Evolutionary conservation across 2,888 invertebrate species (phyloP).

Genomic region (Nowickia ferox): DNA sequence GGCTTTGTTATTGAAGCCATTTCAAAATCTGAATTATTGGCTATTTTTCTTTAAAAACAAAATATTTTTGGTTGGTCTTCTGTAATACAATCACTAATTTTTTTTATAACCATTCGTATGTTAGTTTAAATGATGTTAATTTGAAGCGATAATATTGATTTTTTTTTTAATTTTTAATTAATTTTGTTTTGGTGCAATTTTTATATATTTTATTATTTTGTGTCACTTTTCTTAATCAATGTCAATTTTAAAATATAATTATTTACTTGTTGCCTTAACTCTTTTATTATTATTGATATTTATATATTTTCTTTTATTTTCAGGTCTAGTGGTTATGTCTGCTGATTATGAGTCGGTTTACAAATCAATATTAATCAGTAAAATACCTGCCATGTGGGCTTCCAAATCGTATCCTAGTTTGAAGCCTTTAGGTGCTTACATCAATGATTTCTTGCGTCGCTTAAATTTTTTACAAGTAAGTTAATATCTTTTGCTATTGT

Average conservation of each 20-base stretch:
- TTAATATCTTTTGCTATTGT: conserved; percentile 8
- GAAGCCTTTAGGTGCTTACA: conserved; percentile 94
- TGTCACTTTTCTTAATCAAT: conserved; percentile 6
- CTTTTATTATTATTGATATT: conserved; percentile 1
- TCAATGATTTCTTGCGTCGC: conserved; percentile 92
- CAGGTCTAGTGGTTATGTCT: conserved; percentile 94
- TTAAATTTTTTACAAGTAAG: conserved; percentile 92
- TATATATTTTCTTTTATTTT: conserved; percentile 21
- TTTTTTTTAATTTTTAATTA: conserved; percentile 25
- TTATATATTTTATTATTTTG: not conserved
- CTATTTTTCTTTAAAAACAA: not conserved
- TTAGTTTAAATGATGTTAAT: not conserved
- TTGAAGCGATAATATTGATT: conserved; percentile 19
- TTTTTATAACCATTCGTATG: conserved; percentile 49
- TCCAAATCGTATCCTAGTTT: conserved; percentile 94
- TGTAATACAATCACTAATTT: not conserved
- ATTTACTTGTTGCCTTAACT: conserved; percentile 30
- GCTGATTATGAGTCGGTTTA: conserved; percentile 93
- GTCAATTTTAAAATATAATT: not conserved
- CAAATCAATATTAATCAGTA: conserved; percentile 91
- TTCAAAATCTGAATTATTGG: not conserved
- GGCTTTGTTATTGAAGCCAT: conserved; percentile 18
- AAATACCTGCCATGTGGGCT: conserved; percentile 93
- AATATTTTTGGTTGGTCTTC: not conserved
- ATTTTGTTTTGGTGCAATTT: conserved; percentile 31